Percentiles rank a stretch among this genome's conserved stretches.
Evolutionary conservation across 2,797 vertebrate genomes (phyloP).

Genomic region (Phrynocephalus vlangalii): DNA sequence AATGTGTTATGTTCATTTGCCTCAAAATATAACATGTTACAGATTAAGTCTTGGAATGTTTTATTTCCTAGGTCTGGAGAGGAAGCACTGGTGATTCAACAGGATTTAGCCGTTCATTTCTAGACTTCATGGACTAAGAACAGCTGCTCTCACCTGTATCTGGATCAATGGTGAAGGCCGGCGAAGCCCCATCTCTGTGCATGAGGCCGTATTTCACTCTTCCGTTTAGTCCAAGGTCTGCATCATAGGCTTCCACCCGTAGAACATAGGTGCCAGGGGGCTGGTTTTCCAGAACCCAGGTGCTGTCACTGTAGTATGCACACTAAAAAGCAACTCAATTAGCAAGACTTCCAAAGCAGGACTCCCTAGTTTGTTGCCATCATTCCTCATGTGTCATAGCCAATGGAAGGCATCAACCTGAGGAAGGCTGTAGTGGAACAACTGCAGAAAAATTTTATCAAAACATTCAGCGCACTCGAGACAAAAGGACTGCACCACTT

Average conservation of each 20-base stretch:
- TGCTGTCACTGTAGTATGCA: conserved; percentile 84
- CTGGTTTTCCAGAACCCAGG: conserved; percentile 88
- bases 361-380: background rate
- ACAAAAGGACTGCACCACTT: background rate
- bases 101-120: background rate
- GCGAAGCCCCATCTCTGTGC: conserved; percentile 83
- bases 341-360: conserved; percentile 6
- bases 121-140: background rate
- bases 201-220: conserved; percentile 90
- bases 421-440: conserved; percentile 28
- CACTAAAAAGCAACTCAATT: conserved; percentile 79
- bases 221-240: conserved; percentile 88
- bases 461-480: background rate
- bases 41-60: too few relatives aligned
- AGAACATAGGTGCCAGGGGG: conserved; percentile 84
- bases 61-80: too few relatives aligned
- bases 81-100: background rate
- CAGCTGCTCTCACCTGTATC: conserved; percentile 80
- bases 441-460: background rate
- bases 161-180: conserved; percentile 84
- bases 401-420: background rate
- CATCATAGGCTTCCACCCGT: conserved; percentile 84
- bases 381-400: background rate
- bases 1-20: too few relatives aligned
- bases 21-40: too few relatives aligned